Conservation (phyloP, 2,797 vertebrate species). For the Lepilemur septentrionalis region DNA sequence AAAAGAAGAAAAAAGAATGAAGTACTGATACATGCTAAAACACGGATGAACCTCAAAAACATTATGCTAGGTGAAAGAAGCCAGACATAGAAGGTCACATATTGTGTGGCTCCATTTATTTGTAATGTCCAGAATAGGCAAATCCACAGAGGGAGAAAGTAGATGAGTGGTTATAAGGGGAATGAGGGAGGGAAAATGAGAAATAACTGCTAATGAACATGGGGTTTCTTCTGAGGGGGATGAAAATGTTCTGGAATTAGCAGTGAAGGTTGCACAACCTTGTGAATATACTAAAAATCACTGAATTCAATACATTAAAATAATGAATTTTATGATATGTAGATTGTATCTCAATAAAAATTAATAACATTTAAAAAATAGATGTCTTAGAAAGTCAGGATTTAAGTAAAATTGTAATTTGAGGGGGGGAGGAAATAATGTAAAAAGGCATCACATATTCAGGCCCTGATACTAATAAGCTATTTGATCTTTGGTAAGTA, state of each 20-base stretch:
- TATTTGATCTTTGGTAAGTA: neutral
- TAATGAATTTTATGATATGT: neutral
- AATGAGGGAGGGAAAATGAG: neutral
- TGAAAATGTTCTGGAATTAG: slow-evolving; percentile 9
- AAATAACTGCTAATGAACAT: neutral
- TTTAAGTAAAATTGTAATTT: slow-evolving; percentile 11
- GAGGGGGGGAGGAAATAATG: neutral
- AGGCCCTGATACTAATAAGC: neutral
- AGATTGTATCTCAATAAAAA: slow-evolving; percentile 39
- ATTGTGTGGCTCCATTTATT: neutral
- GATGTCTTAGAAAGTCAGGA: neutral
- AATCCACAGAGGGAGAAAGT: neutral
- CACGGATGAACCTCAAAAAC: neutral
- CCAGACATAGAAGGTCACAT: neutral
- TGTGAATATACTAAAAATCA: neutral
- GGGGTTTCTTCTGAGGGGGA: neutral
- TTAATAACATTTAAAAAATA: neutral
- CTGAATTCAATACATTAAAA: neutral
- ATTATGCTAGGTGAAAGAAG: slow-evolving; percentile 19
- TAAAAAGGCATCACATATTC: neutral
- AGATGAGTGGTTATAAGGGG: neutral
- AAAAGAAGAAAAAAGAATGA: slow-evolving; percentile 38
- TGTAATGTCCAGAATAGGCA: neutral
- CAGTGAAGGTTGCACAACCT: neutral
- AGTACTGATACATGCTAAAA: neutral